Conservation (phyloP, 2,797 vertebrate species). For the Parauchenoglanis ngamensis region DNA sequence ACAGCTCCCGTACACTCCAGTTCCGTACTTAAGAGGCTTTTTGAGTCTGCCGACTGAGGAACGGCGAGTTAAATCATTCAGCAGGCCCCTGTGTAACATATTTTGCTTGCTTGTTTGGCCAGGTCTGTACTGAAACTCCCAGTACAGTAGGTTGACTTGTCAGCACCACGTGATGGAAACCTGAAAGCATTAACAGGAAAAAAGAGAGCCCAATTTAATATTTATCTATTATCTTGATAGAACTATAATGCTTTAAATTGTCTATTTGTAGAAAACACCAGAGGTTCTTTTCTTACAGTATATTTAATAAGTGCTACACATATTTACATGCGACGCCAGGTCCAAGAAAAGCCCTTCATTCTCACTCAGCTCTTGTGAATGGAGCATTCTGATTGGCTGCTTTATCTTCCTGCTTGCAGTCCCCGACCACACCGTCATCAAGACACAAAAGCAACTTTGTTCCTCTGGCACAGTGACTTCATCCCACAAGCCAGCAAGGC, state of each 20-base stretch:
- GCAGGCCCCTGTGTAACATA: conserved; percentile 38
- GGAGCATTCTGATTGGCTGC: not conserved
- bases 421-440: conserved; percentile 50
- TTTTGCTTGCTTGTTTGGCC: conserved; percentile 22
- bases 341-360: conserved; percentile 3
- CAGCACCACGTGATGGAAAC: not conserved
- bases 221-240: conserved; percentile 5
- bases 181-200: not conserved
- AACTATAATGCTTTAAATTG: not conserved
- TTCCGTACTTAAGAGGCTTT: conserved; percentile 36
- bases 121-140: conserved; percentile 16
- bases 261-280: not conserved
- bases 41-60: conserved; percentile 28
- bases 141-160: conserved; percentile 27
- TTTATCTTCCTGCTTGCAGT: conserved; percentile 41
- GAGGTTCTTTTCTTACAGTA: not conserved
- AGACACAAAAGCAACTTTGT: conserved; percentile 65
- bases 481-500: conserved; percentile 55
- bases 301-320: not conserved
- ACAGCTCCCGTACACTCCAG: conserved; percentile 39
- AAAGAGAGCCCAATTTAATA: not conserved
- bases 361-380: not conserved
- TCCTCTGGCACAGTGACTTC: conserved; percentile 60
- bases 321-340: not conserved
- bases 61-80: conserved; percentile 43